phyloP scores from a whole-genome alignment of 2,113 vertebrate species.

The Aramus guarauna region DNA sequence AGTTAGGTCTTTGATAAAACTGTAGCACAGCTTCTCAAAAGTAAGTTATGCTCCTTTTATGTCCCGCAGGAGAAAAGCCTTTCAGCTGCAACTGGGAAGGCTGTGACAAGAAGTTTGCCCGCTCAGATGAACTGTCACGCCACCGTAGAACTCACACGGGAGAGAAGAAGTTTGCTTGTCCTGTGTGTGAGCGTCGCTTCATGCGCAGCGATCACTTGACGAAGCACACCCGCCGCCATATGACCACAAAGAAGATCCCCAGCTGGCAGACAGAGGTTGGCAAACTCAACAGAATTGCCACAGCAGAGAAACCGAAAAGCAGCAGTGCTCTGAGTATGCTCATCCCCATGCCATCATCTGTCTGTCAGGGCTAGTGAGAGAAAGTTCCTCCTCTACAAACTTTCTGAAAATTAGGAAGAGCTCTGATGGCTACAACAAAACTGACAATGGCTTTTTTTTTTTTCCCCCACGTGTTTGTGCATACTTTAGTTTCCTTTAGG shows the following conservation, averaged over 20 bases:
- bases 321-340: constrained; percentile 67
- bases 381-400: background rate
- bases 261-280: constrained; percentile 84
- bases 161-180: constrained; percentile 95
- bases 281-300: constrained; percentile 74
- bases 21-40: background rate
- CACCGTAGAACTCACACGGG: constrained; percentile 96
- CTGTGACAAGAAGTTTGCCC: constrained; percentile 94
- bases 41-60: background rate
- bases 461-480: background rate
- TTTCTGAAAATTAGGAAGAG: background rate
- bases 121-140: constrained; percentile 94
- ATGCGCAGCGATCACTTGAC: constrained; percentile 98
- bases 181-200: constrained; percentile 91
- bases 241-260: constrained; percentile 83
- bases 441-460: background rate
- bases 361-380: background rate
- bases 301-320: constrained; percentile 59
- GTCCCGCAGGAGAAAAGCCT: constrained; percentile 90
- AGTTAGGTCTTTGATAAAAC: background rate
- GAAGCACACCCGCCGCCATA: constrained; percentile 92
- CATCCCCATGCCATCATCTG: constrained; percentile 49
- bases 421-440: background rate
- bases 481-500: background rate
- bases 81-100: constrained; percentile 96